Evolutionary conservation across 30 jellyfish, hydroid and myxozoan species (phyloP).

Genomic region (Aurelia coerulea): DNA sequence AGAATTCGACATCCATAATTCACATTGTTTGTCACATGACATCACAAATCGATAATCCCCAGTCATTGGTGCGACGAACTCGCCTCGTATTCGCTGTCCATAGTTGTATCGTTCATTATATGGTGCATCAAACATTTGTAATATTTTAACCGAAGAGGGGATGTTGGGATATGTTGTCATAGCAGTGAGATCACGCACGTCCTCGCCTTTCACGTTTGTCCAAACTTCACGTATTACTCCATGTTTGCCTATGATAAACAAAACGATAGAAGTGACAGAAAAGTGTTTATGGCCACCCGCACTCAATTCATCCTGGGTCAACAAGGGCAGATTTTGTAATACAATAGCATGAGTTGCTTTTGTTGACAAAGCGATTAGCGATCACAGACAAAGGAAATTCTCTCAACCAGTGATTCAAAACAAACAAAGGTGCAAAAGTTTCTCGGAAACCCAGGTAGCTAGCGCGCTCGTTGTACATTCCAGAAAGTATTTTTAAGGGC

Average conservation of each 20-base stretch:
- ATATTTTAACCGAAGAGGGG: slow-evolving; percentile 79
- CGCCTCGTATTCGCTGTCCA: slow-evolving; percentile 95
- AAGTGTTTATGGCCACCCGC: neutral
- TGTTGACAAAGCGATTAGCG: too few relatives aligned
- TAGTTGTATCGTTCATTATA: slow-evolving; percentile 81
- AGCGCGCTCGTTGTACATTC: too few relatives aligned
- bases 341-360: too few relatives aligned
- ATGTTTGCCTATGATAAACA: slow-evolving; percentile 68
- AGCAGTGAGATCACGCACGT: slow-evolving; percentile 78
- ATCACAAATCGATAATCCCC: slow-evolving; percentile 95
- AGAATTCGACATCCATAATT: slow-evolving; percentile 81
- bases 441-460: too few relatives aligned
- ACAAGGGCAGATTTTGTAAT: too few relatives aligned
- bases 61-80: slow-evolving; percentile 98
- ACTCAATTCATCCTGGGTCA: too few relatives aligned
- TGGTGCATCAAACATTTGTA: slow-evolving; percentile 88
- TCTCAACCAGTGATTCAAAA: too few relatives aligned
- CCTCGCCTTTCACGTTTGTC: slow-evolving; percentile 92
- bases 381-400: too few relatives aligned
- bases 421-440: too few relatives aligned
- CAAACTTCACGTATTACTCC: slow-evolving; percentile 94
- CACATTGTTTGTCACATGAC: slow-evolving; percentile 91
- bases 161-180: slow-evolving; percentile 71
- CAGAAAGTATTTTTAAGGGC: too few relatives aligned
- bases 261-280: neutral